Conservation (phyloP, 2,113 vertebrate genomes). For the Tylochromis polylepis region DNA sequence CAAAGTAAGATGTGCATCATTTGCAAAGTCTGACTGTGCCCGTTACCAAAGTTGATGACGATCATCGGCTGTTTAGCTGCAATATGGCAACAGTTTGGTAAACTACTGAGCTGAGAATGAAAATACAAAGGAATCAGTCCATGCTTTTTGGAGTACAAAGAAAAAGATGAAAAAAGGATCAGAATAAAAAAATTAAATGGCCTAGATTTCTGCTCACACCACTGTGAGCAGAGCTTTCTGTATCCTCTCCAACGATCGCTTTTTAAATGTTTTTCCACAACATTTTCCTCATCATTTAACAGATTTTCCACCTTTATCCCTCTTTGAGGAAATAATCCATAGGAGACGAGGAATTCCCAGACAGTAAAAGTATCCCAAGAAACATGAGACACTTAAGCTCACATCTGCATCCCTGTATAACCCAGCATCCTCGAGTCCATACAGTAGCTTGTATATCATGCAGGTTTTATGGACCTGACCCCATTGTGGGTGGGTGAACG, state of each 20-base stretch:
- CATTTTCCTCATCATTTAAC: constrained; percentile 31
- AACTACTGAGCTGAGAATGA: background rate
- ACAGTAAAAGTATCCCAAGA: constrained; percentile 26
- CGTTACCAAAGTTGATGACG: background rate
- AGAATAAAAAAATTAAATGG: constrained; percentile 2
- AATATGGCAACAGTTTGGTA: background rate
- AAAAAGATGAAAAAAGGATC: background rate
- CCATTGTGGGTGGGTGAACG: background rate
- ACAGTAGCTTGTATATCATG: constrained; percentile 47
- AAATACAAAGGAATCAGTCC: background rate
- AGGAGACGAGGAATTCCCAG: constrained; percentile 39
- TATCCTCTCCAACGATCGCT: background rate
- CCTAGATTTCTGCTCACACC: constrained; percentile 6
- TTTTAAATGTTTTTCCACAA: constrained; percentile 41
- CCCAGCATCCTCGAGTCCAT: constrained; percentile 21
- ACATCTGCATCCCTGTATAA: constrained; percentile 22
- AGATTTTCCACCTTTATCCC: constrained; percentile 44
- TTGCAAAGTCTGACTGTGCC: background rate
- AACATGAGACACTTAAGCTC: constrained; percentile 31
- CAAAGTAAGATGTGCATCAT: background rate
- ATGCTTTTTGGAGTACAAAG: background rate
- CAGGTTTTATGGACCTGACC: constrained; percentile 14
- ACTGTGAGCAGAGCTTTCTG: background rate
- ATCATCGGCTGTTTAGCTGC: background rate
- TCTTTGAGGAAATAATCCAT: constrained; percentile 19